A percentile compares a stretch with the other conserved stretches of the same genome.
These are phyloP conservation scores for Hemistola chrysoprasaria DNA, from an alignment of 2,888 invertebrate genomes.

Conservation along the genomic window DNA sequence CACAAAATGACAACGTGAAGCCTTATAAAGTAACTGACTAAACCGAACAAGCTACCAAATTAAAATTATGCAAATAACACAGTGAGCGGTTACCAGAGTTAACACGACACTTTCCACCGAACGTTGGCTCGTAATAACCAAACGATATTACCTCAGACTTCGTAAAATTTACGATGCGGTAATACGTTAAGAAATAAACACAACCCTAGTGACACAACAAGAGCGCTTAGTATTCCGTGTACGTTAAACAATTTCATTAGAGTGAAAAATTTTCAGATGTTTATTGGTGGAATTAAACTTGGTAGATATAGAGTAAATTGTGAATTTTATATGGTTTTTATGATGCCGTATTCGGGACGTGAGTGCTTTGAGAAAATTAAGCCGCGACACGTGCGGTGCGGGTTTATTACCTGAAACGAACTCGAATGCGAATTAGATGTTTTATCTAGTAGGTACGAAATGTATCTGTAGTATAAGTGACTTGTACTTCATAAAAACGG, in stretches of 20 bases:
- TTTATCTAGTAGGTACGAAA: no score
- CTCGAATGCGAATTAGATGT: no score
- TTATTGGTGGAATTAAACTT: slow-evolving; percentile 26
- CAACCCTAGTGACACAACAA: no score
- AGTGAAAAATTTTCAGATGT: slow-evolving; percentile 21
- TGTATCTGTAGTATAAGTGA: no score
- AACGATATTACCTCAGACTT: slow-evolving; percentile 65
- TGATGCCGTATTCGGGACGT: slow-evolving; percentile 18
- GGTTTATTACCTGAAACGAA: slow-evolving; percentile 4
- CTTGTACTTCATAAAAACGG: no score
- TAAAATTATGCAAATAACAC: slow-evolving; percentile 61
- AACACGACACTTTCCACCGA: slow-evolving; percentile 48
- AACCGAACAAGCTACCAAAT: slow-evolving; percentile 33
- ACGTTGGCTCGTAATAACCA: slow-evolving; percentile 61
- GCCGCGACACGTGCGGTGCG: slow-evolving; percentile 4
- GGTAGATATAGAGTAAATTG: slow-evolving; percentile 23
- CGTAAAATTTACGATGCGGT: slow-evolving; percentile 72
- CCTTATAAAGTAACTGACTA: no score
- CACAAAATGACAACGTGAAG: no score
- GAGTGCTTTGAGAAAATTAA: slow-evolving; percentile 16
- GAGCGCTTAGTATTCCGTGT: slow-evolving; percentile 34
- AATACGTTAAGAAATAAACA: slow-evolving; percentile 65
- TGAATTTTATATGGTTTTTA: slow-evolving; percentile 25
- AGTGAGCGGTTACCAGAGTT: slow-evolving; percentile 35
- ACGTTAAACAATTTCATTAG: slow-evolving; percentile 38